Evolutionary conservation across 2,797 vertebrate genomes (phyloP).

Genomic region (Sebastiscus albofasciatus): DNA sequence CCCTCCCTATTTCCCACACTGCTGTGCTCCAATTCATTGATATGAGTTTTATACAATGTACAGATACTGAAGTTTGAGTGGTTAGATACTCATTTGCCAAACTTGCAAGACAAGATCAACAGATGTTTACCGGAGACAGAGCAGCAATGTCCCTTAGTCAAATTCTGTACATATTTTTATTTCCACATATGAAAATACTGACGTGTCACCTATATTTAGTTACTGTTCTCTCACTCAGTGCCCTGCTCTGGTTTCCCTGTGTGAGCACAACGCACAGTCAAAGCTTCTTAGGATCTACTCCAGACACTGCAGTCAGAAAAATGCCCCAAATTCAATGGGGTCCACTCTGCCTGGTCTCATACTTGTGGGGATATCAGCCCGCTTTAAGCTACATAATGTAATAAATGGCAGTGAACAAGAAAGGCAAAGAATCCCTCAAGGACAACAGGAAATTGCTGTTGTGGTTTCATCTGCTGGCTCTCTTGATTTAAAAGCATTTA

Average conservation of each 20-base stretch:
- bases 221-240: not conserved
- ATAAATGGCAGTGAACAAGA: slow-evolving; percentile 55
- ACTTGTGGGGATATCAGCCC: slow-evolving; percentile 43
- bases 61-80: not conserved
- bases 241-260: not conserved
- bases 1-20: not conserved
- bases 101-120: not conserved
- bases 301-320: slow-evolving; percentile 40
- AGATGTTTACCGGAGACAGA: not conserved
- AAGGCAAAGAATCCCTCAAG: slow-evolving; percentile 51
- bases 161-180: not conserved
- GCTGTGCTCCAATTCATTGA: not conserved
- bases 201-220: slow-evolving; percentile 11
- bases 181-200: not conserved
- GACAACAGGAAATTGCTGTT: slow-evolving; percentile 80
- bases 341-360: slow-evolving; percentile 40
- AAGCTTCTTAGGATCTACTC: slow-evolving; percentile 25
- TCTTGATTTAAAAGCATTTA: slow-evolving; percentile 70
- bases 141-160: not conserved
- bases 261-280: slow-evolving; percentile 13
- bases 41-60: not conserved
- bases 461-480: slow-evolving; percentile 55
- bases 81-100: not conserved
- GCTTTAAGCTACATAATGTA: slow-evolving; percentile 63
- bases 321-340: slow-evolving; percentile 28